Evolutionary conservation across 1,140 invertebrate genomes (phyloP), one percentile per base, ranked within the genome.

Genomic region (Drosophila lacteicornis): DNA sequence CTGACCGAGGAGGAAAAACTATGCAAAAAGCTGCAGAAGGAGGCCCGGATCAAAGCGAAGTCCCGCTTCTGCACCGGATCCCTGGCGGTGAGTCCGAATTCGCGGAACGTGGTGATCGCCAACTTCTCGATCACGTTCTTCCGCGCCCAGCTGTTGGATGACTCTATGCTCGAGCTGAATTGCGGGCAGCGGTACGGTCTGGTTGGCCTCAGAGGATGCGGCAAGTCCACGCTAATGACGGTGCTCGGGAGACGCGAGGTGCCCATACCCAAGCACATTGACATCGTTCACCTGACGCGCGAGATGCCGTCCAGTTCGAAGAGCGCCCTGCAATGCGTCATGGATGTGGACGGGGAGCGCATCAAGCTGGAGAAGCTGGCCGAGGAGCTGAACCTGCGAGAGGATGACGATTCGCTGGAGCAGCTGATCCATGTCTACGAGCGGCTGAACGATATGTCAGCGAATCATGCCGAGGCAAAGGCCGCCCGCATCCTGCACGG

Each of bases 61-160:
- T 98, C 98, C 3, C 94, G 99, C 57, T 96, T 98, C 0, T 98
- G 98, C 73, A 99, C 99, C 12, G 99, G 99, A 36, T 97, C 98
- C 0, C 93, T 99, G 60, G 98, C 97, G 3, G 97, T 99, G 3
- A 98, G 99, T 94, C 97, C 98, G 11, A 96, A 98, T 75, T 98
- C 98, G 71, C 94, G 99, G 68, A 99, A 99, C 93, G 95, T 99
- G 36, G 99, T 99, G 93, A 98, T 99, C 86, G 97, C 97, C 59
- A 99, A 98, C 92, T 97, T 99, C 91, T 99, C 98, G 40, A 98
- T 99, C 58, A 99, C 98, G 53, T 99, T 99, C 93, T 99, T 99
- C 93, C 99, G 99, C 51, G 95, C 96, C 82, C 99, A 99, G 94
- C 94, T 99, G 65, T 94, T 99, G 51, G 96, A 97, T 91, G 99